Base-by-base conservation (phyloP, 2,113 vertebrate species). In the Bufo bufo region DNA sequence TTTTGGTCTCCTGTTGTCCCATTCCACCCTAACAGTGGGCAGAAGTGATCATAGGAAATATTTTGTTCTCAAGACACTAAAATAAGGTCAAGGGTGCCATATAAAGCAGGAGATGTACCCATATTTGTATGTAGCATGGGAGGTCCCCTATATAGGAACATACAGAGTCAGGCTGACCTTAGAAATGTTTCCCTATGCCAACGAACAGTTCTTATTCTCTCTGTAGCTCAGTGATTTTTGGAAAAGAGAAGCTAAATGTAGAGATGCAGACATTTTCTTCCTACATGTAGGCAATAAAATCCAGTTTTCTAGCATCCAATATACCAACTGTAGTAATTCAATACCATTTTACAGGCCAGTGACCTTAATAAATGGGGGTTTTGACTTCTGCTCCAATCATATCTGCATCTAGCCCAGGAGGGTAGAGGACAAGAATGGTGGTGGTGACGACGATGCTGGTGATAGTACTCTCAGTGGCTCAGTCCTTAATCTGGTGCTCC, bases 1-100 rank as follows among this genome's bases (percentile, higher is more conserved):
- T 10, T 52, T 16, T 56, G 58, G 54, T 65, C 75, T 77, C 85
- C 50, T 10, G 77, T 13, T 85, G 69, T 85, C 84, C 52, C 33
- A n/a, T 77, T 77, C 58, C 45, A 63, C 78, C 19, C n/a, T 19
- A 47, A 77, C 43, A 14, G 9, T 33, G 54, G 49, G 81, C 45
- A 6, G 61, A 66, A n/a, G 33, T 50, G 61, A 69, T 83, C 47
- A 83, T 63, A 66, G 63, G 63, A 63, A 69, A 69, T 50, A 69
- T 13, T 69, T 82, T 66, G 59, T 66, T 66, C 61, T 83, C 11
- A n/a, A 65, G 17, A 33, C 49, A 12, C 80, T 63, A 7, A 82
- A 82, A n/a, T 43, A 49, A 45, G 59, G 80, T 82, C 80, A 65
- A 49, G 59, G 59, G 65, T 43, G 49, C 43, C 45, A 47, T 65